Evolutionary conservation across 1,140 invertebrate species (phyloP).

Genomic region (Mycetomoellerius zeteki): DNA sequence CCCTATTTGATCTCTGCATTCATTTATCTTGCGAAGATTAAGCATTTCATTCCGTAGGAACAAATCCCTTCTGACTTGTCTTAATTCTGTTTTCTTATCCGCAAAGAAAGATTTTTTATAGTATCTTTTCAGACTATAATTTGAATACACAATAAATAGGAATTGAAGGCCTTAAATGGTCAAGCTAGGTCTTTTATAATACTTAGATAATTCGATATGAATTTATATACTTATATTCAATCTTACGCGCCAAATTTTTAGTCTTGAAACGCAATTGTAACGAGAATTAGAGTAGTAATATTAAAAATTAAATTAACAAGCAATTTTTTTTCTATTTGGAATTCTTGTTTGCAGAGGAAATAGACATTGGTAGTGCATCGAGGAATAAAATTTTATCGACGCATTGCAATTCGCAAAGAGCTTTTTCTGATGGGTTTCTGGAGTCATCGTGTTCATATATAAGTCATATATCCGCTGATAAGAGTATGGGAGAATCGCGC

Average conservation of each 20-base stretch:
- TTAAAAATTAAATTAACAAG: no score
- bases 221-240: no score
- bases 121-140: no score
- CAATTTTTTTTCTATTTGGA: neutral
- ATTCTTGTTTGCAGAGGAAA: neutral
- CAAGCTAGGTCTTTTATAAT: no score
- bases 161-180: no score
- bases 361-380: neutral
- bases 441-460: neutral
- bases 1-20: neutral
- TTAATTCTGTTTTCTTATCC: neutral
- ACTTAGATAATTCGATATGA: no score
- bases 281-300: no score
- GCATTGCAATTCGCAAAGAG: neutral
- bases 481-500: slow-evolving; percentile 68
- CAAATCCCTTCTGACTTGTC: neutral
- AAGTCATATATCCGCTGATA: slow-evolving; percentile 14
- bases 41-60: neutral
- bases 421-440: slow-evolving; percentile 46
- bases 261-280: no score
- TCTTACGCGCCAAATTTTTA: no score
- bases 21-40: neutral
- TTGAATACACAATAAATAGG: no score
- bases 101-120: neutral
- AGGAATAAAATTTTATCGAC: neutral